Conservation (phyloP, 2,797 vertebrate genomes). For the Peromyscus aztecus region DNA sequence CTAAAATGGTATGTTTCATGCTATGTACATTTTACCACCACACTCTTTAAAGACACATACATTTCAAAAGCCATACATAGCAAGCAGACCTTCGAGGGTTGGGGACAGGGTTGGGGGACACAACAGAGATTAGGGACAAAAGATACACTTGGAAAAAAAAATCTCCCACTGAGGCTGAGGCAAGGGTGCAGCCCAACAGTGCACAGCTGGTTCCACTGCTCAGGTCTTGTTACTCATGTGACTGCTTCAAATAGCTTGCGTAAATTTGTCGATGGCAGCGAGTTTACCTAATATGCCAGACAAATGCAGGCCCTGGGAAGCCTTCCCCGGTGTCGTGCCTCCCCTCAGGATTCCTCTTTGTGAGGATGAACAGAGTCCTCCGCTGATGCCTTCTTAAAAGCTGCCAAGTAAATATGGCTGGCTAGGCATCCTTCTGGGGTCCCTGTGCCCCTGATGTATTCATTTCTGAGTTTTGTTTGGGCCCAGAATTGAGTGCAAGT, state of each 20-base stretch:
- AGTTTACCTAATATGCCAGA: no score
- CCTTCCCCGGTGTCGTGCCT: background rate
- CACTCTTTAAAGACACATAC: background rate
- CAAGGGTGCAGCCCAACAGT: background rate
- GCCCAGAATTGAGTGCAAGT: background rate
- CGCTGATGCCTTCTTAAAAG: background rate
- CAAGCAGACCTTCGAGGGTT: background rate
- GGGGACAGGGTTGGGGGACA: no score
- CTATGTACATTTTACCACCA: background rate
- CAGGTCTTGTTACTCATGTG: background rate
- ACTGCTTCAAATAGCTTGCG: background rate
- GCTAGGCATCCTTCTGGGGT: background rate
- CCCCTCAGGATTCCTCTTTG: background rate
- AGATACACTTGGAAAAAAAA: background rate
- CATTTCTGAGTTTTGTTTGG: background rate
- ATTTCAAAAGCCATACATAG: background rate
- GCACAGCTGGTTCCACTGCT: background rate
- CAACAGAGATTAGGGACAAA: background rate
- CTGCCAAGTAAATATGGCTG: background rate
- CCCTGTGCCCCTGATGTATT: background rate
- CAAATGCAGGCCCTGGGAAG: background rate
- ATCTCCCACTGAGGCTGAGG: background rate
- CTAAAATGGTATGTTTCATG: background rate
- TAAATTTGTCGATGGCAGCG: background rate
- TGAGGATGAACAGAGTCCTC: background rate